Evolutionary conservation across 92 coral and sea anemone species (phyloP), one percentile per base, ranked within the genome.

Genomic region (Parazoanthus swiftii): DNA sequence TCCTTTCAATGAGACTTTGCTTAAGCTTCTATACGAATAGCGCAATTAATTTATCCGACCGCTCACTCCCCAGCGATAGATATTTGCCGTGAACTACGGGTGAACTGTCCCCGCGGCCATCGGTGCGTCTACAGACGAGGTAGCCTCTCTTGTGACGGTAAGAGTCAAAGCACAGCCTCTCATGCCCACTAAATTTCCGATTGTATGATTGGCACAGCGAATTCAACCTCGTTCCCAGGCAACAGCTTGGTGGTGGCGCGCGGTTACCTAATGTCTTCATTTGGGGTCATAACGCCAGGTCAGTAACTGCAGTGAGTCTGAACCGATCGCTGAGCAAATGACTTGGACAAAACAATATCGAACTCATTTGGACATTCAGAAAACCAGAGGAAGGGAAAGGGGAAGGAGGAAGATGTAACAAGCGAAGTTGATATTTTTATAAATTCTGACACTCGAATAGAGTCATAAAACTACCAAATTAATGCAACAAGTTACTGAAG

Each of bases 1-100:
- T 44, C 46, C 56, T 43, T 6, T 16, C 54, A 43, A 21, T 20
- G 80, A 26, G 77, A 73, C n/a, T 73, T 73, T 9, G 20, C 77
- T 73, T 15, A 73, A 26, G 37, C 9, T 73, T 15, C 42, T 73
- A 43, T 29, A 10, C 16, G 42, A 73, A 29, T 10, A 33, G 43
- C 35, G 18, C 77, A 20, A 73, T 73, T 73, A 73, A 73, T 33
- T 11, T 73, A 25, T 26, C 2, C 63, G 82, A 79, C 21, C 82
- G 63, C 82, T 79, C 82, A 50, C 59, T 79, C 66, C 63, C 36
- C 82, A 79, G 82, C 20, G 82, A 50, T 79, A 79, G 82, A 79
- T 18, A 79, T 79, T 21, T 79, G 82, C 43, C 82, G 38, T 13
- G 67, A 48, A 79, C 66, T 35, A 67, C 58, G 82, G 37, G n/a